Conservation (phyloP, 2,113 vertebrate genomes). For the Lamprologus speciosus region DNA sequence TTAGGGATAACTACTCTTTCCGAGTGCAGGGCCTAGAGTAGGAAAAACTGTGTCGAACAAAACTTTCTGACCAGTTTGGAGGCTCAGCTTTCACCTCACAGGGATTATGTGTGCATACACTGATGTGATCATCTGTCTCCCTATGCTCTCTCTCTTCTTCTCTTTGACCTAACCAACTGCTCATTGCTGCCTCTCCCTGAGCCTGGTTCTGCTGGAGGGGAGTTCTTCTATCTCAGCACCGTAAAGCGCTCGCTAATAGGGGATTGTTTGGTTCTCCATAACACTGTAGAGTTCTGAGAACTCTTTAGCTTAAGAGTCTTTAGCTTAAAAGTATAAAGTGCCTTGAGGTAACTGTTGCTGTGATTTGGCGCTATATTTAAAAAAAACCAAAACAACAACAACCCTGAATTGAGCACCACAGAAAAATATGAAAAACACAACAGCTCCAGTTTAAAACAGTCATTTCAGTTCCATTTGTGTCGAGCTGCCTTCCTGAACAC, state of each 20-base stretch:
- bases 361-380: not conserved
- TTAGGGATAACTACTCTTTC: not conserved
- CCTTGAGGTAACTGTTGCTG: not conserved
- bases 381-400: rapidly evolving
- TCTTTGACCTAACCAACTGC: not conserved
- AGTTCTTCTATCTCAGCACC: not conserved
- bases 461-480: not conserved
- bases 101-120: not conserved
- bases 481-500: not conserved
- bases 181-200: not conserved
- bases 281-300: not conserved
- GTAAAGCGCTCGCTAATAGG: not conserved
- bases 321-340: not conserved
- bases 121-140: not conserved
- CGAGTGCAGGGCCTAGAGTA: not conserved
- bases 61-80: not conserved
- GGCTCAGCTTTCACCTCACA: not conserved
- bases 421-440: not conserved
- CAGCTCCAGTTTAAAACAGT: not conserved
- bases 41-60: not conserved
- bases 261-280: not conserved
- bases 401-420: not conserved
- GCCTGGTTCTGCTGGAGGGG: not conserved
- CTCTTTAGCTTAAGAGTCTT: not conserved
- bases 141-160: not conserved